A percentile compares a stretch with the other conserved stretches of the same genome.
phyloP scores from a whole-genome alignment of 2,888 invertebrate genomes.

The Colletes collaris region DNA sequence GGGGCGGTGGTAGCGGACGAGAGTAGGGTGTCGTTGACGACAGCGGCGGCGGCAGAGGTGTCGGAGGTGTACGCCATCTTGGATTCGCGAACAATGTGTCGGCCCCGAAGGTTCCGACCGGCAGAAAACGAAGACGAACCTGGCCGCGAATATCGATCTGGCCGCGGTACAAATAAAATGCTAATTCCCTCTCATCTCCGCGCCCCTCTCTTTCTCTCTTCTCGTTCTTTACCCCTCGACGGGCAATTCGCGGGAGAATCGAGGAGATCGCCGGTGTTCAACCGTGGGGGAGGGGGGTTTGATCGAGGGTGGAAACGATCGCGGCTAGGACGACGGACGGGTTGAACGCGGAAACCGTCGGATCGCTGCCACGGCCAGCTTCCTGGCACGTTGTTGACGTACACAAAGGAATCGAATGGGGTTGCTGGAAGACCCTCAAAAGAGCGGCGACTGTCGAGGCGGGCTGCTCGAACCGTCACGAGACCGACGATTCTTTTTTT shows the following conservation, averaged over 20 bases:
- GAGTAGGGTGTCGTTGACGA: constrained; percentile 39
- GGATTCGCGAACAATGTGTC: constrained; percentile 69
- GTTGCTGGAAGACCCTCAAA: constrained; percentile 25
- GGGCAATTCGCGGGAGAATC: constrained; percentile 4
- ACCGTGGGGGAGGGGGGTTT: neutral
- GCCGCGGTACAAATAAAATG: constrained; percentile 59
- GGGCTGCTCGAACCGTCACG: too few relatives aligned
- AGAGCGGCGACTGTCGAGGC: constrained; percentile 3
- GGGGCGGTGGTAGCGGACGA: constrained; percentile 11
- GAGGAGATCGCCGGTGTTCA: neutral
- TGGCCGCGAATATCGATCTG: constrained; percentile 63
- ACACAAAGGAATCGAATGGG: constrained; percentile 6
- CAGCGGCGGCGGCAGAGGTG: constrained; percentile 30
- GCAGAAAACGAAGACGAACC: constrained; percentile 65
- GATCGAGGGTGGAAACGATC: constrained; percentile 1
- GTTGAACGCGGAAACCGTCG: constrained; percentile 7
- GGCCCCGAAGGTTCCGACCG: constrained; percentile 52
- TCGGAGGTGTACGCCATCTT: constrained; percentile 62
- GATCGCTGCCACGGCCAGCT: constrained; percentile 26
- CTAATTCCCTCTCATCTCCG: constrained; percentile 49
- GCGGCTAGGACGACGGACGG: neutral
- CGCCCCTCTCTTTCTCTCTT: neutral
- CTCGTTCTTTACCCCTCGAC: neutral
- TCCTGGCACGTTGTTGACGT: constrained; percentile 3
- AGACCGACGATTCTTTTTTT: too few relatives aligned